Conservation (phyloP, 2,888 invertebrate genomes). For the Aspidapion aeneum region DNA sequence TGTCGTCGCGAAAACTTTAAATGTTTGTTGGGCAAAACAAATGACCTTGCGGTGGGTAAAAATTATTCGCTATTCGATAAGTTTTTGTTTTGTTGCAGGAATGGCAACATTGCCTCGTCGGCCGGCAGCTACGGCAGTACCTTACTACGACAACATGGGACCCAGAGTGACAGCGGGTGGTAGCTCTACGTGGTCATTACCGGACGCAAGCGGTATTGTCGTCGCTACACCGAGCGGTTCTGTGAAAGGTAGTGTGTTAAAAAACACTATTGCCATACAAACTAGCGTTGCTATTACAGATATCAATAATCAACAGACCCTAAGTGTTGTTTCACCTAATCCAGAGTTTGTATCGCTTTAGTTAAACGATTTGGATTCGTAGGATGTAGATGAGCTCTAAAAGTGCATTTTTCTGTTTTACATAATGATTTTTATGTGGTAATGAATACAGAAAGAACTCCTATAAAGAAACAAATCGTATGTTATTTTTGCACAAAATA, state of each 20-base stretch:
- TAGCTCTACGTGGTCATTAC: slow-evolving; percentile 80
- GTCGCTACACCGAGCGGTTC: not conserved
- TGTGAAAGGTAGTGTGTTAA: not conserved
- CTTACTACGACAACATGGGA: slow-evolving; percentile 84
- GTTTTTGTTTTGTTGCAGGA: slow-evolving; percentile 15
- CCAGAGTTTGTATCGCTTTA: slow-evolving; percentile 58
- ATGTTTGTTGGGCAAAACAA: too few relatives aligned
- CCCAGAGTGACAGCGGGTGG: slow-evolving; percentile 86
- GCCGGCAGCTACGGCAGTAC: slow-evolving; percentile 42
- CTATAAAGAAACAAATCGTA: too few relatives aligned
- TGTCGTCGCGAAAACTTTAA: too few relatives aligned
- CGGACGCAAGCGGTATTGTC: slow-evolving; percentile 57
- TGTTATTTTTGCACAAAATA: too few relatives aligned
- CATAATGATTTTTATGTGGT: too few relatives aligned
- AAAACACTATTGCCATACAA: not conserved
- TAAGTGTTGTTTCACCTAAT: slow-evolving; percentile 53
- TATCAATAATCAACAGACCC: slow-evolving; percentile 37
- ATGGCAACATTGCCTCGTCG: slow-evolving; percentile 48
- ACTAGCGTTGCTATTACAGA: slow-evolving; percentile 41
- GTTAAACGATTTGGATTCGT: slow-evolving; percentile 16
- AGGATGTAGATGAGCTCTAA: too few relatives aligned
- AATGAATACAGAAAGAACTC: too few relatives aligned
- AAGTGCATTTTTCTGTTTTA: too few relatives aligned
- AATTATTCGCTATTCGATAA: too few relatives aligned
- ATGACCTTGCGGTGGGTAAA: too few relatives aligned